A percentile compares a stretch with the other conserved stretches of the same genome.
Evolutionary conservation across 1,140 invertebrate species (phyloP).

Genomic region (Zaprionus camerounensis): DNA sequence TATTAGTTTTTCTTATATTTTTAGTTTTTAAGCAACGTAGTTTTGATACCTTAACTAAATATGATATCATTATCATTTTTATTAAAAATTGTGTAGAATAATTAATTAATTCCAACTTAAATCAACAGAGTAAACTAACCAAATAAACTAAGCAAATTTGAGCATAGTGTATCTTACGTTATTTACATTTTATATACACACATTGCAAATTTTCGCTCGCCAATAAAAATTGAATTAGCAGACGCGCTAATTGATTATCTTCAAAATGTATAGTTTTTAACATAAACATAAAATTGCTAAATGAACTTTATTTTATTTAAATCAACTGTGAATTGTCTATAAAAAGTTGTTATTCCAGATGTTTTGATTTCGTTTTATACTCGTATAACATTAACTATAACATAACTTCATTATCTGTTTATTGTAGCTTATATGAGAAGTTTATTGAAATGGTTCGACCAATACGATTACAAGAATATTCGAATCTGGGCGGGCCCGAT

Average conservation of each 20-base stretch:
- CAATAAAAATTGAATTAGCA: not conserved
- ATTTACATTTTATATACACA: not conserved
- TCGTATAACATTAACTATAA: not conserved
- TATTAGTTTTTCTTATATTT: too few species aligned
- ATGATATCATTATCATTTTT: not conserved
- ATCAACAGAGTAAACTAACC: not conserved
- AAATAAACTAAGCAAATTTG: not conserved
- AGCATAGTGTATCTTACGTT: not conserved
- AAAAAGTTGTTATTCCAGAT: not conserved
- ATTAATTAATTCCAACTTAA: not conserved
- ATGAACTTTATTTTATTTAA: not conserved
- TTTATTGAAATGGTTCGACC: constrained; percentile 23
- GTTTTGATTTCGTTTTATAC: not conserved
- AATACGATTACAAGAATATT: constrained; percentile 38
- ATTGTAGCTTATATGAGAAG: constrained; percentile 35
- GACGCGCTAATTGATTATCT: not conserved
- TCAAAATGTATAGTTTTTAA: not conserved
- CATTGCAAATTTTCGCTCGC: not conserved
- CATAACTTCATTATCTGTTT: not conserved
- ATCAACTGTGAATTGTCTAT: not conserved
- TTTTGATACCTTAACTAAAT: too few species aligned
- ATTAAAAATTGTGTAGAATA: not conserved
- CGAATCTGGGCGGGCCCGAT: constrained; percentile 35
- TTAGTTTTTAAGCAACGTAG: too few species aligned
- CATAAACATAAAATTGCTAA: not conserved